Base-by-base conservation (phyloP, 2,888 invertebrate species). In the Cepaea hortensis region DNA sequence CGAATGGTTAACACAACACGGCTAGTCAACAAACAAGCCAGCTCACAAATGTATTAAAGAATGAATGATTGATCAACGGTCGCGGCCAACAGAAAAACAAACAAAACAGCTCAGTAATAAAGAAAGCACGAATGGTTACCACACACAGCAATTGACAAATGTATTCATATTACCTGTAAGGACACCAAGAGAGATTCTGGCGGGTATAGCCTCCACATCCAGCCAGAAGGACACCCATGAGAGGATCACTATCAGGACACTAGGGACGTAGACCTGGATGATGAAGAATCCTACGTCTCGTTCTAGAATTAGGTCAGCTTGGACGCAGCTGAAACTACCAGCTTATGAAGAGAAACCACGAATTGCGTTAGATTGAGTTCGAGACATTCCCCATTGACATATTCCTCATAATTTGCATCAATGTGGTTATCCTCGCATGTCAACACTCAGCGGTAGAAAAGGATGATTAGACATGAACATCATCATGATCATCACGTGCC, bases 221-320 rank as follows among this genome's bases (percentile, higher is more conserved):
- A 94, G 87, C 95, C 95, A 95, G 91, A 95, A 95, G 0, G 97
- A 97, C 0, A 97, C 97, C 97, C 97, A 95, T 3, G 95, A 95
- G 82, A 95, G 93, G 35, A 95, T 95, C 61, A 95, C 95, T 23
- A 95, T 94, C 76, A 95, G 93, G 84, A 94, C 94, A 88, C 95
- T 95, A 3, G 95, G 95, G 11, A 95, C 94, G 91, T 95, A 95
- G 85, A 95, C 95, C 93, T 95, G 95, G 81, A 95, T 95, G 70
- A 95, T 92, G 92, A 95, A 95, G 94, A 97, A 97, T n/a, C 97
- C 97, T 96, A 97, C 97, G 94, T 97, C 97, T 4, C 97, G 95
- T 94, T 96, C 96, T 70, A 97, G 95, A 94, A 96, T 96, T 92
- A 97, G 97, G 91, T 96, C 96, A 11, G 89, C 90, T 23, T 87